These are phyloP conservation scores for Ardeotis arabs DNA, from an alignment of 2,113 vertebrate species.

Conservation along the genomic window DNA sequence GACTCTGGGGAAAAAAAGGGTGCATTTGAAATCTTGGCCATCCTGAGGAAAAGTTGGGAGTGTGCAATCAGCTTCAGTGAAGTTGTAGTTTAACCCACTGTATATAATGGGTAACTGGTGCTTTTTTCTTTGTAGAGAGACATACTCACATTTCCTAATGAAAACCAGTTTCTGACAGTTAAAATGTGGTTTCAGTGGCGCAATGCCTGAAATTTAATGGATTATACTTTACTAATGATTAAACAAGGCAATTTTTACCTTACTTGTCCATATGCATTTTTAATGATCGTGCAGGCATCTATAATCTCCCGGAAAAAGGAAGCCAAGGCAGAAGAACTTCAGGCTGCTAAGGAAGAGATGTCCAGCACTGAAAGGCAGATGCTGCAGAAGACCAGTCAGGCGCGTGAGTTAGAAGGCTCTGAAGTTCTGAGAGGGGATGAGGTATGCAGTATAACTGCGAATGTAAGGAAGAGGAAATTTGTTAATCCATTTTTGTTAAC, in stretches of 20 bases:
- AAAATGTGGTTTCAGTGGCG: background rate
- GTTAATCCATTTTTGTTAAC: background rate
- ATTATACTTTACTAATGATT: background rate
- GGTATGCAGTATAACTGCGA: conserved; percentile 70
- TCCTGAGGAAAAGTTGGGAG: background rate
- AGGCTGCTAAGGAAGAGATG: conserved; percentile 90
- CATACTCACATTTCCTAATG: background rate
- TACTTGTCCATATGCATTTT: background rate
- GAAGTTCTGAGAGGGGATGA: conserved; percentile 88
- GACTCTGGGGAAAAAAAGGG: background rate
- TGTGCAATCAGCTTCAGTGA: background rate
- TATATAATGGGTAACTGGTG: background rate
- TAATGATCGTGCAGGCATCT: conserved; percentile 81
- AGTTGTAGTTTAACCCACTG: background rate
- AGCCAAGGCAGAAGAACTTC: conserved; percentile 92
- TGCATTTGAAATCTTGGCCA: background rate
- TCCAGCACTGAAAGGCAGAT: conserved; percentile 80
- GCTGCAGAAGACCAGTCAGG: conserved; percentile 80
- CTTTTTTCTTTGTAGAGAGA: background rate
- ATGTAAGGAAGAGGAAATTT: background rate
- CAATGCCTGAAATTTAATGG: background rate
- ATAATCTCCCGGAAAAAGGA: conserved; percentile 93
- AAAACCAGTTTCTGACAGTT: background rate
- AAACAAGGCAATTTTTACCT: background rate
- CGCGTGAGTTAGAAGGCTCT: conserved; percentile 77